Evolutionary conservation across 2,113 vertebrate species (phyloP).

Genomic region (Elaphurus davidianus): DNA sequence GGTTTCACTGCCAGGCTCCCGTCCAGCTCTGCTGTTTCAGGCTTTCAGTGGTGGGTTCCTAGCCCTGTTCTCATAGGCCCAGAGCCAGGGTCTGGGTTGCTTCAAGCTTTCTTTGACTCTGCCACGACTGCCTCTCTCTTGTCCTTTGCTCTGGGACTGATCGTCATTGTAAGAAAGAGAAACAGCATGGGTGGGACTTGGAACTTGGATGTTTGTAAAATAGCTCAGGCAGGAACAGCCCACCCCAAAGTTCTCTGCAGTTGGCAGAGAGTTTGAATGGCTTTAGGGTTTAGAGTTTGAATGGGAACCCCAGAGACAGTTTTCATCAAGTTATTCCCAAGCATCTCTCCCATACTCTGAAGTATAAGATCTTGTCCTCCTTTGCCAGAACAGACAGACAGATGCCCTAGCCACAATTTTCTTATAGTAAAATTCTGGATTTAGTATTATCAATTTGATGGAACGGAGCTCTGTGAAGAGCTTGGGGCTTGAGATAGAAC

Average conservation of each 20-base stretch:
- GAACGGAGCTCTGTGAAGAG: background rate
- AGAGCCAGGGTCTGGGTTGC: accelerated
- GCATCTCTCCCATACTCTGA: background rate
- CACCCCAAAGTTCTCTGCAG: background rate
- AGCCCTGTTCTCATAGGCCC: background rate
- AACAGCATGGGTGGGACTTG: constrained; percentile 44
- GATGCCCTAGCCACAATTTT: background rate
- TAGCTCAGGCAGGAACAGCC: background rate
- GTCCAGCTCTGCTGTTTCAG: background rate
- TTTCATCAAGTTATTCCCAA: background rate
- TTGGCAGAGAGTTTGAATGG: too few species aligned
- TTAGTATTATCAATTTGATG: background rate
- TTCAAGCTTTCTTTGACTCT: constrained; percentile 27
- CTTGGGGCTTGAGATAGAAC: background rate
- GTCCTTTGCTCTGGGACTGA: background rate
- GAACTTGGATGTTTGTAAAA: background rate
- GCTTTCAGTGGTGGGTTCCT: background rate
- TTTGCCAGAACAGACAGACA: background rate
- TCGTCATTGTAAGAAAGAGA: constrained; percentile 41
- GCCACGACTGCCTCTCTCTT: background rate
- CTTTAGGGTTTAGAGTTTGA: background rate
- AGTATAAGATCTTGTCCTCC: background rate
- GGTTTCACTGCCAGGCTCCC: background rate
- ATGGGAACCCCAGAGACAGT: background rate
- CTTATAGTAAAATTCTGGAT: background rate